Conservation (phyloP, 2,888 invertebrate species). For the Cephus rjabovi region DNA sequence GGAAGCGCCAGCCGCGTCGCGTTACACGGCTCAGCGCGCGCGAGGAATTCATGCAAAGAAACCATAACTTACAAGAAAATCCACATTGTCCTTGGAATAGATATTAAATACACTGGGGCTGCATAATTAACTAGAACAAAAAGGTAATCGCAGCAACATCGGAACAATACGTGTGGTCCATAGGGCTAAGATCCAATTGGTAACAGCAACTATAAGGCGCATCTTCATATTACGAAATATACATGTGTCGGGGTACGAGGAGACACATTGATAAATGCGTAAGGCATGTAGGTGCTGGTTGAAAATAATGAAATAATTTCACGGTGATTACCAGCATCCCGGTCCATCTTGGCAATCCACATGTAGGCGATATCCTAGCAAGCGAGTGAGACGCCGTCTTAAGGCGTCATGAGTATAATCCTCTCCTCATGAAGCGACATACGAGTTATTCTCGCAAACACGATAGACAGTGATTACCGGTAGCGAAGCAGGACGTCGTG, state of each 20-base stretch:
- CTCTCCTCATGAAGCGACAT: constrained; percentile 7
- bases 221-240: neutral
- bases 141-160: neutral
- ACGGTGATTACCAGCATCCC: constrained; percentile 15
- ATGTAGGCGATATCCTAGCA: neutral
- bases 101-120: neutral
- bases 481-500: constrained; percentile 20
- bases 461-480: constrained; percentile 29
- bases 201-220: neutral
- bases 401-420: constrained; percentile 23
- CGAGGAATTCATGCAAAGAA: constrained; percentile 11
- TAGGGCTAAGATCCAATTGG: neutral
- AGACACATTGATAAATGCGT: neutral
- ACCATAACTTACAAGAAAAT: neutral
- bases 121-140: neutral
- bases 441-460: constrained; percentile 20
- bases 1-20: constrained; percentile 4
- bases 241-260: neutral
- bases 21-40: constrained; percentile 23
- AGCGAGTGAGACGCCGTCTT: neutral
- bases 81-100: neutral
- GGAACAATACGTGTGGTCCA: neutral
- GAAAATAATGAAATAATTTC: constrained; percentile 22
- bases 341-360: neutral
- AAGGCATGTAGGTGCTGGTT: neutral